Percentiles rank a stretch among this genome's conserved stretches.
Conservation (phyloP, 2,888 invertebrate genomes). For the Onchidella celtica region DNA sequence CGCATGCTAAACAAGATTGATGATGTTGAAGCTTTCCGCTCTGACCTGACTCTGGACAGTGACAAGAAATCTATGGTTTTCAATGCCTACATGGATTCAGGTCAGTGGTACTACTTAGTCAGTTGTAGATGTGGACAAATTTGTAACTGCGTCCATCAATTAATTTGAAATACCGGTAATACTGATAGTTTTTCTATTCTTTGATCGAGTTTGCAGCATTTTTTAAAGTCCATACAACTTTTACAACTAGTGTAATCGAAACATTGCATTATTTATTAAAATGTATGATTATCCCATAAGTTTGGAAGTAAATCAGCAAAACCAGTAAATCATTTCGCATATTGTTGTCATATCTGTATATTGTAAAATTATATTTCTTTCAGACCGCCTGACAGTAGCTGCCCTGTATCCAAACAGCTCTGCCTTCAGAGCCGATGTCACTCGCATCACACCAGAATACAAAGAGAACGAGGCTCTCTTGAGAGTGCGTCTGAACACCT, state of each 20-base stretch:
- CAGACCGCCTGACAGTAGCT: constrained; percentile 57
- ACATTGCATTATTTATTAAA: too few species aligned
- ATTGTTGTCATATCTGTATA: too few species aligned
- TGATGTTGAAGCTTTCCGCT: constrained; percentile 49
- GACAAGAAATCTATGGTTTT: constrained; percentile 49
- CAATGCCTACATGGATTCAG: background rate
- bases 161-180: too few species aligned
- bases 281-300: too few species aligned
- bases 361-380: background rate
- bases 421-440: constrained; percentile 60
- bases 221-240: too few species aligned
- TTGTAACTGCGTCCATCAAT: too few species aligned
- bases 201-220: too few species aligned
- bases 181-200: too few species aligned
- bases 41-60: constrained; percentile 53
- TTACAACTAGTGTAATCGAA: too few species aligned
- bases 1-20: constrained; percentile 51
- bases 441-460: constrained; percentile 51
- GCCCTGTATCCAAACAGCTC: constrained; percentile 63
- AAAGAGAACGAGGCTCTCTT: constrained; percentile 61
- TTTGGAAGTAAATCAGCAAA: too few species aligned
- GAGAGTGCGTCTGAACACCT: constrained; percentile 57
- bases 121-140: too few species aligned
- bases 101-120: background rate
- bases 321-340: too few species aligned